Conservation (phyloP, 1,140 invertebrate species). For the Zaprionus camerounensis region DNA sequence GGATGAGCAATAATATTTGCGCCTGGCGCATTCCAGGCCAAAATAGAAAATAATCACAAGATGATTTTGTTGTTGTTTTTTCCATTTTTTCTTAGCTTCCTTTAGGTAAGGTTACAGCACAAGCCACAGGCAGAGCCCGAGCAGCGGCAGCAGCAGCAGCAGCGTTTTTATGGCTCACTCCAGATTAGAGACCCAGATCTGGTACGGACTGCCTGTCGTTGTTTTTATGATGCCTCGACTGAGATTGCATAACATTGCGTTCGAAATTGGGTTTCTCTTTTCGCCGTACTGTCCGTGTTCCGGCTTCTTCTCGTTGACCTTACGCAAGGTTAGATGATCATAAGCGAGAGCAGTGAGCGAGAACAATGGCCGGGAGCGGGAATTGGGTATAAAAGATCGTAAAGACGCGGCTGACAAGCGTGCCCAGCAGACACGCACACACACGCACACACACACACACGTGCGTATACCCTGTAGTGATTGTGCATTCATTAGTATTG, state of each 20-base stretch:
- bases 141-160: constrained; percentile 41
- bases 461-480: not conserved
- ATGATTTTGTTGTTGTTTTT: constrained; percentile 14
- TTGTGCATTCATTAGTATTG: constrained; percentile 31
- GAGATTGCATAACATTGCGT: constrained; percentile 77
- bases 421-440: constrained; percentile 8
- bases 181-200: constrained; percentile 55
- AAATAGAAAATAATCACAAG: constrained; percentile 19
- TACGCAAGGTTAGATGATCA: constrained; percentile 73
- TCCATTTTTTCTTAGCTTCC: not conserved
- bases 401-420: constrained; percentile 31
- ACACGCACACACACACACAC: not conserved
- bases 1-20: constrained; percentile 14
- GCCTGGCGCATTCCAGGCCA: constrained; percentile 12
- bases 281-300: not conserved
- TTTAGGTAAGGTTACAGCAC: constrained; percentile 5
- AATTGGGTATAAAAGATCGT: constrained; percentile 41
- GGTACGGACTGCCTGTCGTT: constrained; percentile 32
- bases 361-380: constrained; percentile 52
- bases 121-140: constrained; percentile 19
- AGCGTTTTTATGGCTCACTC: constrained; percentile 69
- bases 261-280: constrained; percentile 26
- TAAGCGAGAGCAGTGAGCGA: constrained; percentile 51
- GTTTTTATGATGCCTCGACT: constrained; percentile 53
- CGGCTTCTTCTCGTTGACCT: constrained; percentile 37